Conservation (phyloP, 2,888 invertebrate species). For the Anodontia alba region DNA sequence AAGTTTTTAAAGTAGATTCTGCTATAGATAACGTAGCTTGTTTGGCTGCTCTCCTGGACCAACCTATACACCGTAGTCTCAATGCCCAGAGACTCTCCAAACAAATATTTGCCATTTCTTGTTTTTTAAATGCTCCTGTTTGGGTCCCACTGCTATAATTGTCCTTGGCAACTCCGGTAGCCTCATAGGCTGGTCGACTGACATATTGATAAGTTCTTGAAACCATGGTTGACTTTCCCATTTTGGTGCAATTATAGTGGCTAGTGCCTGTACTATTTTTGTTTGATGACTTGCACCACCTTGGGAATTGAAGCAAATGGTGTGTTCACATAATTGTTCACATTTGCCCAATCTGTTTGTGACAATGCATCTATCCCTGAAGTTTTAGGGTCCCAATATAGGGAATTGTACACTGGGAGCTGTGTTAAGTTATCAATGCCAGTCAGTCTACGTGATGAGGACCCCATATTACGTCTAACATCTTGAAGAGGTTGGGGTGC, state of each 20-base stretch:
- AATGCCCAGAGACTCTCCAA: conserved; percentile 24
- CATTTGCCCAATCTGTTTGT: conserved; percentile 24
- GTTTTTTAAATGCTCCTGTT: conserved; percentile 21
- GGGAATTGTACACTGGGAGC: conserved; percentile 18
- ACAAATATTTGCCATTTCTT: conserved; percentile 11
- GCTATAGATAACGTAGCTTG: neutral
- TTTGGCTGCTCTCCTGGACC: conserved; percentile 5
- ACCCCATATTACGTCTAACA: conserved; percentile 32
- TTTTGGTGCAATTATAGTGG: conserved; percentile 32
- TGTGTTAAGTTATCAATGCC: conserved; percentile 23
- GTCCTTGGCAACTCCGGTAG: conserved; percentile 3
- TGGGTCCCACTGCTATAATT: neutral
- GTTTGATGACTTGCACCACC: neutral
- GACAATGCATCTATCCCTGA: conserved; percentile 30
- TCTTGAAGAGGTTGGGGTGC: conserved; percentile 23
- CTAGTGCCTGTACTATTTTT: conserved; percentile 26
- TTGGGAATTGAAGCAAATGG: conserved; percentile 33
- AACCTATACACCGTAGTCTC: conserved; percentile 17
- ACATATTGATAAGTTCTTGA: neutral
- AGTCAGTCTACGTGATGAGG: conserved; percentile 31
- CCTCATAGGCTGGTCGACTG: conserved; percentile 5
- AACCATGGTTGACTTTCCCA: conserved; percentile 28
- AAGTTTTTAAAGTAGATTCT: conserved; percentile 13
- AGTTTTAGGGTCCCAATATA: conserved; percentile 29
- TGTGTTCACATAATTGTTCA: conserved; percentile 41